Evolutionary conservation across 2,888 invertebrate species (phyloP), one percentile per base, ranked within the genome.

Genomic region (Bedellia somnulentella): DNA sequence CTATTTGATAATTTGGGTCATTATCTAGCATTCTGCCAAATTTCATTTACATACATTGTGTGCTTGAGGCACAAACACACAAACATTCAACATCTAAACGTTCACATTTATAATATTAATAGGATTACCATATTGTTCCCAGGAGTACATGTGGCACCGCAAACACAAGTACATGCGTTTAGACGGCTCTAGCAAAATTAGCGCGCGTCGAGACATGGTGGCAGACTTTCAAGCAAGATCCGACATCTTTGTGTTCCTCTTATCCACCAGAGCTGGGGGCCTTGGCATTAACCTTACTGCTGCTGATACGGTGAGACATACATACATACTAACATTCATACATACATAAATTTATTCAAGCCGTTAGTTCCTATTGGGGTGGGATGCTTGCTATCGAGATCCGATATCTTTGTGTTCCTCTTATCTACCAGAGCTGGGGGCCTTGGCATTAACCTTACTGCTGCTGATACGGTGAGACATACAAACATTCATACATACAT

Each of bases 81-180:
- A n/a, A n/a, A n/a, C n/a, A n/a, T n/a, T n/a, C n/a, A n/a, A n/a
- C n/a, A n/a, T n/a, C n/a, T n/a, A n/a, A n/a, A n/a, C n/a, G n/a
- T n/a, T n/a, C n/a, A n/a, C n/a, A n/a, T n/a, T n/a, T n/a, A n/a
- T n/a, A n/a, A n/a, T n/a, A n/a, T 18, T 9, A 18, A 6, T 6
- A 18, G 18, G 5, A 18, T 18, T 18, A 18, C 18, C 18, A 18
- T 18, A 5, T 15, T 24, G n/a, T 35, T 61, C 56, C 1, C 50
- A 94, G 93, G 96, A 97, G 56, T 96, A 93, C 56, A 94, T 96
- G 94, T 93, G 93, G 87, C 90, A 93, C 58, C 79, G 94, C 29
- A 94, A 94, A 56, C 93, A 94, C 70, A 93, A 93, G 25, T 96
- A 94, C 57, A 95, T 95, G 88, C 79, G 96, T 47, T 71, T 96